Percentiles rank a stretch among this genome's conserved stretches.
phyloP scores from a whole-genome alignment of 2,113 vertebrate genomes.

The Hoplias malabaricus region DNA sequence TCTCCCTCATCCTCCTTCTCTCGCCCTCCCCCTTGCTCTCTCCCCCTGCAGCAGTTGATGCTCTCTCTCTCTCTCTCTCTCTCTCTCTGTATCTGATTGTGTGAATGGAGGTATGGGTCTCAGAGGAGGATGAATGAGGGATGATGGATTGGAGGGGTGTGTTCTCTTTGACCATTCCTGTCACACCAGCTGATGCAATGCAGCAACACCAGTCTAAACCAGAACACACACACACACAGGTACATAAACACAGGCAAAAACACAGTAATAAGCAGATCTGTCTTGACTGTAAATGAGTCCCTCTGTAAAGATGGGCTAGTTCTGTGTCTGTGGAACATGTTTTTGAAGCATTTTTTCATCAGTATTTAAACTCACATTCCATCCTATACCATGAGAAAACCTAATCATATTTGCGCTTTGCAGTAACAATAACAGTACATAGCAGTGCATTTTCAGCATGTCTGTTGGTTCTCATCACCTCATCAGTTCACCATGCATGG shows the following conservation, averaged over 20 bases:
- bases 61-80: conserved; percentile 26
- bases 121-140: conserved; percentile 46
- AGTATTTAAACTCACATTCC: too few relatives aligned
- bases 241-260: neutral
- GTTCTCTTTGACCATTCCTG: conserved; percentile 36
- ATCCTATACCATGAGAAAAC: too few relatives aligned
- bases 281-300: too few relatives aligned
- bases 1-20: conserved; percentile 34
- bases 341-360: too few relatives aligned
- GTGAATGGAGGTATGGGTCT: conserved; percentile 46
- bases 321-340: too few relatives aligned
- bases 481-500: too few relatives aligned
- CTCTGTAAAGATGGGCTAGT: too few relatives aligned
- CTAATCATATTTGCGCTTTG: too few relatives aligned
- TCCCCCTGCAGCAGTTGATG: conserved; percentile 14
- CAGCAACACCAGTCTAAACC: conserved; percentile 19
- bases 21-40: conserved; percentile 3
- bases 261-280: too few relatives aligned
- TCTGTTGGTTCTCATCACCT: too few relatives aligned
- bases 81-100: conserved; percentile 23
- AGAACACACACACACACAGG: neutral
- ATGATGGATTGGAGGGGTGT: conserved; percentile 49
- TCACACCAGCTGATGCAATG: conserved; percentile 42
- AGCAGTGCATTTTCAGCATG: too few relatives aligned
- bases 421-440: too few relatives aligned